Base-by-base conservation (phyloP, 2,797 vertebrate genomes). In the Champsocephalus gunnari region DNA sequence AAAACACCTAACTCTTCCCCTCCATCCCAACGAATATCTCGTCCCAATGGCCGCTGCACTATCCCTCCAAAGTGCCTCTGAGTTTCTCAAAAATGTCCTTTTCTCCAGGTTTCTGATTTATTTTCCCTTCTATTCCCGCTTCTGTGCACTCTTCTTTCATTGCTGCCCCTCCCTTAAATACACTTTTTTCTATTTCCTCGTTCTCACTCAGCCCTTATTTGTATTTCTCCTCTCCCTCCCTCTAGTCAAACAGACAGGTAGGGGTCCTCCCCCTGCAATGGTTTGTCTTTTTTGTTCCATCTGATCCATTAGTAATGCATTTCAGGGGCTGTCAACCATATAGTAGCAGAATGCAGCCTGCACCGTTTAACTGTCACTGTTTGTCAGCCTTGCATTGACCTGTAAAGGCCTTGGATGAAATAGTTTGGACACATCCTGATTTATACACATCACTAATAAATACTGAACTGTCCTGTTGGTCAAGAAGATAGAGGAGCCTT, bases 271-370 rank as follows among this genome's bases (percentile, higher is more conserved):
- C 2, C 45, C 57, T 57, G 55, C 41, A 12, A 78, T 66, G 67
- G 77, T 84, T 88, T 87, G 62, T 88, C 86, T 87, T 82, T 84
- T 82, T 81, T 73, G 79, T 82, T 88, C 79, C 62, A 77, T 87
- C 81, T 85, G 85, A 90, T 91, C 90, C 88, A 93, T 93, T 91
- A 91, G 88, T 87, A 84, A 87, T 86, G 75, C 80, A 81, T 91
- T 89, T 90, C 82, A 79, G 78, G 67, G 67, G 53, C 85, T 85
- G 83, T 83, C 77, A 78, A 80, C 78, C 81, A 38, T 38, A 55
- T 13, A 72, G 81, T 83, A 28, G 13, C 57, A 76, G 80, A 87
- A 83, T 66, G 75, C 78, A 55, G 72, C 66, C 56, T 55, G 75
- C 64, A 17, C 2, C 49, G 44, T 86, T 88, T 79, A 85, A 75